Conservation (phyloP, 2,797 vertebrate genomes). For the Crocodylus rhombifer region DNA sequence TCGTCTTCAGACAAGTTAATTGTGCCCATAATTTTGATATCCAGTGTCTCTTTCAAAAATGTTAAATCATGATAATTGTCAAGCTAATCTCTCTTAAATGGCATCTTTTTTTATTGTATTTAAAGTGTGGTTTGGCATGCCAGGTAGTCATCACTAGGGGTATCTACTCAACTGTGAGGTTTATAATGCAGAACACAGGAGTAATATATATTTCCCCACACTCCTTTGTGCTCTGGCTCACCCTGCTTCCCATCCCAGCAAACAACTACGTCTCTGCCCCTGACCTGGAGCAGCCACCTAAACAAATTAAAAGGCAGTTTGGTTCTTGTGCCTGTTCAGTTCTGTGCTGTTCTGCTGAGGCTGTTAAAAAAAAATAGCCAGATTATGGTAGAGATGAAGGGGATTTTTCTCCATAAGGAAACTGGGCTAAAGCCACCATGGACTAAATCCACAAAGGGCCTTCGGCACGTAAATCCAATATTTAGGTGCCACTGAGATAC, state of each 20-base stretch:
- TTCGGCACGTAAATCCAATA: too few species aligned
- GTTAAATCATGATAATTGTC: neutral
- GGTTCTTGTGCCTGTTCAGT: neutral
- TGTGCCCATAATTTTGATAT: neutral
- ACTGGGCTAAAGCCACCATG: neutral
- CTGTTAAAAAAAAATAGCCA: neutral
- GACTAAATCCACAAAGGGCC: too few species aligned
- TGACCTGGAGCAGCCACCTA: neutral
- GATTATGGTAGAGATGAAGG: neutral
- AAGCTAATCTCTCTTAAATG: neutral
- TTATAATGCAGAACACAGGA: too few species aligned
- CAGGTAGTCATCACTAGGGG: neutral
- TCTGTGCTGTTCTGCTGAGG: neutral
- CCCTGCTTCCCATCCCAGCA: neutral
- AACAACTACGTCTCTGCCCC: neutral
- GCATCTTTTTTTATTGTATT: neutral
- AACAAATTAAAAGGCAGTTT: neutral
- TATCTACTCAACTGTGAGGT: neutral
- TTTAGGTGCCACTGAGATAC: too few species aligned
- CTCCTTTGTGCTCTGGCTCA: neutral
- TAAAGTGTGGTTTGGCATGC: neutral
- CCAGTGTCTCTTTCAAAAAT: neutral
- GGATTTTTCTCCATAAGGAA: neutral
- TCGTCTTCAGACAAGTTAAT: neutral
- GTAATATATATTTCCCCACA: neutral